Percentiles rank a stretch among this genome's conserved stretches.
Evolutionary conservation across 2,113 vertebrate genomes (phyloP).

Genomic region (Choloepus hoffmanni): DNA sequence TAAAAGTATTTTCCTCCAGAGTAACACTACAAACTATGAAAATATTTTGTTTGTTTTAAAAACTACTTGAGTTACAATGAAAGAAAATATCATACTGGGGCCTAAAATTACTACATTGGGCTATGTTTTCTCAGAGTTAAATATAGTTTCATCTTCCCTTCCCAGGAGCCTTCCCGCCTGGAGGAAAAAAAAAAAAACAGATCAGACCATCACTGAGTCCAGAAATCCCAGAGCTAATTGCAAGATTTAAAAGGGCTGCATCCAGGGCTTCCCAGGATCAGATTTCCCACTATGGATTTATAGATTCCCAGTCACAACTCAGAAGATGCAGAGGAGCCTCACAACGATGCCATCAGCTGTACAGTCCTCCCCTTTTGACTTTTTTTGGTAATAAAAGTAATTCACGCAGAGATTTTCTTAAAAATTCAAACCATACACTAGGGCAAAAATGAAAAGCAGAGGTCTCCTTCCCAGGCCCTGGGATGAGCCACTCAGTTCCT

Average conservation of each 20-base stretch:
- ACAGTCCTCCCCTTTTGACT: background rate
- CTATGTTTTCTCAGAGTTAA: conserved; percentile 84
- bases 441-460: background rate
- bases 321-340: background rate
- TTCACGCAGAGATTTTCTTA: background rate
- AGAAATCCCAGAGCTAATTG: background rate
- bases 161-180: conserved; percentile 78
- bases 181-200: background rate
- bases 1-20: conserved; percentile 42
- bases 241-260: background rate
- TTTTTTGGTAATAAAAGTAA: background rate
- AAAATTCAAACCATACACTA: background rate
- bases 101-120: conserved; percentile 83
- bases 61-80: conserved; percentile 72
- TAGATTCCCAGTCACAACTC: background rate
- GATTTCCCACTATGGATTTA: background rate
- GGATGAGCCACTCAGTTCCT: background rate
- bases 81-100: conserved; percentile 69
- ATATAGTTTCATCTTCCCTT: conserved; percentile 86
- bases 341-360: background rate
- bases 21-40: conserved; percentile 42
- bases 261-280: background rate
- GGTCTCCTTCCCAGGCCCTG: background rate
- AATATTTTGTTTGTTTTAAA: conserved; percentile 71
- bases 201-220: background rate